phyloP scores from a whole-genome alignment of 2,113 vertebrate genomes.

The Gasterosteus aculeatus region DNA sequence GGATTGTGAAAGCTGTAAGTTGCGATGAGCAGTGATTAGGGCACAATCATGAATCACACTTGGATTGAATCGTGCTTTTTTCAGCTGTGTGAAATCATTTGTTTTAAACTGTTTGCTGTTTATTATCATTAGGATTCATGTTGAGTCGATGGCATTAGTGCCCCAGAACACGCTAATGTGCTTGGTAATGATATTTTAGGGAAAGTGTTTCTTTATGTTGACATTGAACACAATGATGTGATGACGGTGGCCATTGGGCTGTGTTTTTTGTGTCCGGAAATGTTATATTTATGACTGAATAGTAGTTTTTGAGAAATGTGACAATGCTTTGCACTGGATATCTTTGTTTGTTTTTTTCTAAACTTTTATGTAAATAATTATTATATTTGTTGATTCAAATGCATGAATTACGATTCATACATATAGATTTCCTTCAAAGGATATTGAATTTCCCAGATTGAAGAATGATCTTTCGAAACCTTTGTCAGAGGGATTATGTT shows the following conservation, averaged over 20 bases:
- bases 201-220: slow-evolving; percentile 36
- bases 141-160: slow-evolving; percentile 42
- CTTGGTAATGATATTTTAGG: slow-evolving; percentile 56
- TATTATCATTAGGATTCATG: slow-evolving; percentile 68
- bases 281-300: slow-evolving; percentile 9
- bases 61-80: not conserved
- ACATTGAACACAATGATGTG: slow-evolving; percentile 27
- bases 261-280: slow-evolving; percentile 28
- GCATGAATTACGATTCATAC: not conserved
- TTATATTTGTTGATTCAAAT: not conserved
- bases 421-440: slow-evolving; percentile 10
- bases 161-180: slow-evolving; percentile 56
- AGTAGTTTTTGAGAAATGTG: slow-evolving; percentile 10
- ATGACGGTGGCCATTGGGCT: slow-evolving; percentile 1
- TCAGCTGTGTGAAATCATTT: slow-evolving; percentile 27
- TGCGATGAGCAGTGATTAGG: not conserved
- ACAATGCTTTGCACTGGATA: not conserved
- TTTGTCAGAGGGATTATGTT: slow-evolving; percentile 23
- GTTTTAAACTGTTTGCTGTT: slow-evolving; percentile 49
- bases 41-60: not conserved
- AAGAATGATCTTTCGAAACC: slow-evolving; percentile 16
- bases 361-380: not conserved
- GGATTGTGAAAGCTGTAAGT: not conserved
- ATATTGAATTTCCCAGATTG: slow-evolving; percentile 28
- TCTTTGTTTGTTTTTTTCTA: not conserved